A percentile compares a stretch with the other conserved stretches of the same genome.
Conservation (phyloP, 2,888 invertebrate genomes). For the Parascotia fuliginaria region DNA sequence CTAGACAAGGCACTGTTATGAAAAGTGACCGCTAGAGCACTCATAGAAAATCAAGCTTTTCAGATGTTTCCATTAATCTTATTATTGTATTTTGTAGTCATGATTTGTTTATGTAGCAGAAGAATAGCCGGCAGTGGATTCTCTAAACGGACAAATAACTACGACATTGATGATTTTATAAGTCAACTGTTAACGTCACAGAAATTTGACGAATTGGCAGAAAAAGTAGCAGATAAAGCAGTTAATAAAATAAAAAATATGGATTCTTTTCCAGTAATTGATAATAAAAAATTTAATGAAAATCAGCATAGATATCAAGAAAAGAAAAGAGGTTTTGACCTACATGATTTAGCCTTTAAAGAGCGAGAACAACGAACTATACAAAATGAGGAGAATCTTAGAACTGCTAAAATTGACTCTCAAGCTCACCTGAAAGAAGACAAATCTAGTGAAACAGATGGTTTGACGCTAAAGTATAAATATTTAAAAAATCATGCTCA, state of each 20-base stretch:
- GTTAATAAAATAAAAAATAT: constrained; percentile 10
- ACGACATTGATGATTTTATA: constrained; percentile 26
- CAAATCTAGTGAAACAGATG: background rate
- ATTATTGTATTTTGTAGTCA: constrained; percentile 21
- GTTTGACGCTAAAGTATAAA: constrained; percentile 2
- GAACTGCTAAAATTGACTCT: constrained; percentile 1
- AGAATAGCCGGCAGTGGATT: background rate
- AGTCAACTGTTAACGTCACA: constrained; percentile 19
- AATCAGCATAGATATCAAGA: background rate
- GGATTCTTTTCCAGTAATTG: background rate
- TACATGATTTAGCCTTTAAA: background rate
- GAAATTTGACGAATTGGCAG: constrained; percentile 26
- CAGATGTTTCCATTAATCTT: background rate
- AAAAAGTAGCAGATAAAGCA: constrained; percentile 28
- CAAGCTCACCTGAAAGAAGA: constrained; percentile 4
- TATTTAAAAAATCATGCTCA: constrained; percentile 1
- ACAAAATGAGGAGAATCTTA: background rate
- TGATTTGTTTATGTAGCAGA: constrained; percentile 18
- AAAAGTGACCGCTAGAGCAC: no score
- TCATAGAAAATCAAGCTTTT: no score
- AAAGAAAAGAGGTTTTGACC: background rate
- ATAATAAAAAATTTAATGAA: background rate
- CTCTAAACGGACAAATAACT: background rate
- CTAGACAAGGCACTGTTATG: no score
- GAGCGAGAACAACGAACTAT: background rate